Evolutionary conservation across 1,140 invertebrate species (phyloP), one percentile per base, ranked within the genome.

Genomic region (Zaprionus africanus): DNA sequence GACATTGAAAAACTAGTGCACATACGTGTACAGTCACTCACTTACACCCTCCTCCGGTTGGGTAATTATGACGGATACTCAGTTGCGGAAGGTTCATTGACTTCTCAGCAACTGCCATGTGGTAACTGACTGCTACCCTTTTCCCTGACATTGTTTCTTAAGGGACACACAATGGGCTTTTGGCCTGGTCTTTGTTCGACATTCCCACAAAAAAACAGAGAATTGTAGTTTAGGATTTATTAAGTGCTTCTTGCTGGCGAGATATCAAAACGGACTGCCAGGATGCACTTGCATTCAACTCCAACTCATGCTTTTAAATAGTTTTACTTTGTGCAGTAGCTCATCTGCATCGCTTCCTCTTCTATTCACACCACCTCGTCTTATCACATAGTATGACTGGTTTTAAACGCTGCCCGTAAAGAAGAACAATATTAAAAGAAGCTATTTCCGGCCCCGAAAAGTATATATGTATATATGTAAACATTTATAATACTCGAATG

Each of bases 171-270:
- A 80, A 74, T 79, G 66, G 66, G 61, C 68, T 58, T 24, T 13
- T 28, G 5, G 17, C 26, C 38, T 79, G 63, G 67, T 73, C 72
- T 84, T 87, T 87, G 83, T 87, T 87, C 6, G 77, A 68, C 68
- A 60, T 54, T 43, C 41, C 60, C 54, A 61, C 70, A 28, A 72
- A 78, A 83, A 68, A 64, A 76, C 31, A 53, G 7, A 72, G 62
- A 66, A 65, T 76, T 76, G 68, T 82, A 80, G 83, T 78, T 82
- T 87, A 75, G 83, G 74, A 88, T 87, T 87, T 87, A 87, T 87
- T 82, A 87, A 87, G 84, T 83, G 83, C 80, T 87, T 87, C 83
- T 83, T 82, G 70, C 72, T 74, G 38, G 15, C 41, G 63, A 71
- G 78, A 65, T 82, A 75, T 72, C 65, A 74, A 56, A 51, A 68